Percentiles rank a stretch among this genome's conserved stretches.
Conservation (phyloP, 1,140 invertebrate genomes). For the Nixonia krombeini region DNA sequence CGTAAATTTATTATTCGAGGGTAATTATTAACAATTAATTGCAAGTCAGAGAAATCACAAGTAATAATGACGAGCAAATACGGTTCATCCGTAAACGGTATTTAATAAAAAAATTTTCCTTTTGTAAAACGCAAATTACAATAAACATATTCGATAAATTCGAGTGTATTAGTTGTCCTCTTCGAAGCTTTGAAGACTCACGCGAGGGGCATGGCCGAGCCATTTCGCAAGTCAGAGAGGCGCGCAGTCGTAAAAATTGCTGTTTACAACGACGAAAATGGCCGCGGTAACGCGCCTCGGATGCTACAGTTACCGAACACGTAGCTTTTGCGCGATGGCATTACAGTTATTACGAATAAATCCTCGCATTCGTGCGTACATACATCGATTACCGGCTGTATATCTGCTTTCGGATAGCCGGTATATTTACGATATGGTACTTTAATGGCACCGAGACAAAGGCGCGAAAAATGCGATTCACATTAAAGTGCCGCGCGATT, state of each 20-base stretch:
- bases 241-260: conserved; percentile 12
- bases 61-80: too few species aligned
- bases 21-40: too few species aligned
- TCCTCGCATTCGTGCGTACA: conserved; percentile 5
- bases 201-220: background rate
- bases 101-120: too few species aligned
- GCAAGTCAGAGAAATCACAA: too few species aligned
- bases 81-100: too few species aligned
- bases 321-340: conserved; percentile 1
- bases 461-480: background rate
- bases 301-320: background rate
- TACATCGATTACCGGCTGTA: conserved; percentile 7
- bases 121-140: too few species aligned
- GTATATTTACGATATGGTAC: conserved; percentile 2
- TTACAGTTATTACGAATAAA: conserved; percentile 22
- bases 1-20: too few species aligned
- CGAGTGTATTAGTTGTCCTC: background rate
- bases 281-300: conserved; percentile 1
- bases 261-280: conserved; percentile 13
- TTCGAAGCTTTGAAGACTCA: background rate
- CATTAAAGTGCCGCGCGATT: conserved; percentile 3
- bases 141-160: too few species aligned
- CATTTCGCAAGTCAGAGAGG: background rate
- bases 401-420: background rate
- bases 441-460: conserved; percentile 4